These are phyloP conservation scores for Cirrhinus molitorella DNA, from an alignment of 2,797 vertebrate genomes.

Conservation along the genomic window DNA sequence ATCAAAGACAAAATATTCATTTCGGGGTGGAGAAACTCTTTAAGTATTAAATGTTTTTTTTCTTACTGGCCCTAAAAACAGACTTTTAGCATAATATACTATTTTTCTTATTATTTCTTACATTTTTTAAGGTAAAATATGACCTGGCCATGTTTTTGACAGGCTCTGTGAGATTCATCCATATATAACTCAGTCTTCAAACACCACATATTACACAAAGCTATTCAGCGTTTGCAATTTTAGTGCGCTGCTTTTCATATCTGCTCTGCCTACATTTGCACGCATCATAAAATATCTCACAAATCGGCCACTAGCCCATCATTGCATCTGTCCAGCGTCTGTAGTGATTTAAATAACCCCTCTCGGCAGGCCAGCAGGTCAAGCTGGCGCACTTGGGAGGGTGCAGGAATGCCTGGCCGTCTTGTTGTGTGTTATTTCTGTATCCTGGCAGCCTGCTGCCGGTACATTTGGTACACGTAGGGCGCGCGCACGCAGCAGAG, in stretches of 20 bases:
- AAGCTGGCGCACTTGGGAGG: constrained; percentile 65
- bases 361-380: constrained; percentile 64
- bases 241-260: constrained; percentile 22
- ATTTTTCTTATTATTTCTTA: neutral
- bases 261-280: constrained; percentile 2
- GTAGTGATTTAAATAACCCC: constrained; percentile 55
- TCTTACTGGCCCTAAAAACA: neutral
- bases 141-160: neutral
- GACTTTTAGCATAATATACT: neutral
- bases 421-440: constrained; percentile 70
- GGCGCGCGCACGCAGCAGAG: constrained; percentile 35
- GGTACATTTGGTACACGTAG: constrained; percentile 54
- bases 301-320: neutral
- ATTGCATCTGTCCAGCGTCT: constrained; percentile 34
- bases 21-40: too few species aligned
- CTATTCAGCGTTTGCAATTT: constrained; percentile 1
- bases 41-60: neutral
- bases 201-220: neutral
- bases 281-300: constrained; percentile 19
- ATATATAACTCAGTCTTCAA: neutral
- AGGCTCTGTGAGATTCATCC: neutral
- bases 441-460: constrained; percentile 53
- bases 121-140: neutral
- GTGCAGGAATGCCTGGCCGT: constrained; percentile 59
- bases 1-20: too few species aligned